Evolutionary conservation across 1,140 invertebrate species (phyloP), one percentile per base, ranked within the genome.

Genomic region (Aricia agestis): DNA sequence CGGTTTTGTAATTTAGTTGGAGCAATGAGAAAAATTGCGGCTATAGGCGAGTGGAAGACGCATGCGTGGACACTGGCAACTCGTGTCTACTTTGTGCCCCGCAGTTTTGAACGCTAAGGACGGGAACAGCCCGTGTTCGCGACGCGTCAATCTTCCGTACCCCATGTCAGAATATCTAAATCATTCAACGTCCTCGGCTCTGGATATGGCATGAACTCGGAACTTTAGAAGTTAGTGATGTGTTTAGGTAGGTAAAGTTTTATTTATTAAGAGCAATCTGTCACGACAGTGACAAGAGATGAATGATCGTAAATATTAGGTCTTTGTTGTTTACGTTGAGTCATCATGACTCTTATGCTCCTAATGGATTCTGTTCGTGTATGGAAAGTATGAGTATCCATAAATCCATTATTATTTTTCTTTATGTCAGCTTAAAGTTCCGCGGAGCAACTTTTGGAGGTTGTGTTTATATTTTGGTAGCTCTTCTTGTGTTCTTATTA

Each of bases 1-100:
- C 78, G 84, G 85, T 84, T 87, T 84, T 75, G 82, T 82, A 87
- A 89, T 88, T 89, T 86, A 82, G 74, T 82, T 77, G 69, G 75
- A 80, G 77, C 78, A 78, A 79, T 81, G 80, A 84, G 85, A 86
- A 87, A 89, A 87, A 86, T 83, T 84, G 81, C 79, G 80, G 78
- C 78, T 75, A 68, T 67, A 72, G 57, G 72, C 69, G 25, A 67
- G 73, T 63, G 59, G 17, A 31, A 63, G 69, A 74, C 83, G 83
- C 83, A 72, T 83, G 83, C 80, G 82, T 77, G 52, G 25, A 71
- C 25, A 65, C 19, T 42, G 69, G 72, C 68, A 70, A 71, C 66
- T 75, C 67, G 74, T 58, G 72, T 61, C 68, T 73, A 74, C 70
- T 63, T 70, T 68, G 58, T 67, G 31, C 75, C 74, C 85, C 82